phyloP scores from a whole-genome alignment of 2,888 invertebrate species.

The Lepidochrysops patricia region DNA sequence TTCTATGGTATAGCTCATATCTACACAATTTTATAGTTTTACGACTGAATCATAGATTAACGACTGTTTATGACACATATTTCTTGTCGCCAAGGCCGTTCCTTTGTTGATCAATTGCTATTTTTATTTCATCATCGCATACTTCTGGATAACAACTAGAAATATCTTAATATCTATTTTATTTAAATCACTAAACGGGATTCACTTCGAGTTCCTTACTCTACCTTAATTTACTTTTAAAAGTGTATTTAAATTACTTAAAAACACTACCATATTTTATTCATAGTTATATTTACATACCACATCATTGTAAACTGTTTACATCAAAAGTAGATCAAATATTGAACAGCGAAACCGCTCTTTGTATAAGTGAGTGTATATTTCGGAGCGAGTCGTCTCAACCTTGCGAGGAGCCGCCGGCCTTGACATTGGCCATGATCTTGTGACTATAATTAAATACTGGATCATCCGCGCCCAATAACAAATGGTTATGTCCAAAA shows the following conservation, averaged over 20 bases:
- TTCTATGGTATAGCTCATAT: neutral
- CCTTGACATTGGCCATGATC: conserved; percentile 10
- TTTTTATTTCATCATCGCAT: neutral
- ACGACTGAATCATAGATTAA: neutral
- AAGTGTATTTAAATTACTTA: no score
- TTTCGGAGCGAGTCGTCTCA: neutral
- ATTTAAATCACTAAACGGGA: no score
- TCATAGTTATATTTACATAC: no score
- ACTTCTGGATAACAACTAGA: neutral
- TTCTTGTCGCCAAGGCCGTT: neutral
- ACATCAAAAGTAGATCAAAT: no score
- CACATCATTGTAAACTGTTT: no score
- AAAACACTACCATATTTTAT: no score
- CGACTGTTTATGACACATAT: conserved; percentile 3
- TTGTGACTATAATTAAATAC: neutral
- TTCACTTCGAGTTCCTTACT: no score
- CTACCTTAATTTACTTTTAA: no score
- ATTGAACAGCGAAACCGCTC: neutral
- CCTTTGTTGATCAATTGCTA: neutral
- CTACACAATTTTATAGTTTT: neutral
- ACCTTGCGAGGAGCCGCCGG: neutral
- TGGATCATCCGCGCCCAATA: neutral
- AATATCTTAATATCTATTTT: neutral
- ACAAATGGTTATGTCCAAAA: neutral
- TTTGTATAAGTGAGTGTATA: neutral